Evolutionary conservation across 2,888 invertebrate genomes (phyloP), one percentile per base, ranked within the genome.

Genomic region (Sesia bembeciformis): DNA sequence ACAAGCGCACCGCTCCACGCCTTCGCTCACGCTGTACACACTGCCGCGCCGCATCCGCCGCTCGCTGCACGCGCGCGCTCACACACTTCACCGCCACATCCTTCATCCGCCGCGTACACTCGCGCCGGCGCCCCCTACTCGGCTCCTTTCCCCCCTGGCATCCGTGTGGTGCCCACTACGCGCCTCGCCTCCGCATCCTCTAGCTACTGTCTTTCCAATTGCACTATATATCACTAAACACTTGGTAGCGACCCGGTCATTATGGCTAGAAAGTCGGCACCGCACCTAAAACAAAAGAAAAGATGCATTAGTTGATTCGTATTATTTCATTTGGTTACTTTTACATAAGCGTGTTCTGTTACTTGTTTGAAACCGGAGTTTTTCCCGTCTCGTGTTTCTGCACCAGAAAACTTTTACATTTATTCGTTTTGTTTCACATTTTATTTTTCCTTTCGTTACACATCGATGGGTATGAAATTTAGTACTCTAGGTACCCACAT

Each of bases 21-120:
- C 86, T 70, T 88, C 88, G 78, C 88, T 83, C 66, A 89, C 86
- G 65, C 87, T 89, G 74, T 84, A 88, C 62, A 88, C 84, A 72
- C 88, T 87, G 72, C 80, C 84, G 65, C 85, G 85, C 78, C 86
- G 83, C 88, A 88, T 88, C 76, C 82, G 84, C 77, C 70, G 68
- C 72, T 68, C 67, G 65, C 62, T 63, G 60, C 67, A 64, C 5
- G 4, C 42, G 67, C 66, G 66, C 62, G 66, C 64, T 69, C 83
- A 82, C 83, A 83, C 77, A 72, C 84, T 62, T 74, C 72, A 61
- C 65, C 63, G 65, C 65, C 64, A 76, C 76, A 77, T 77, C 61
- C 61, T 62, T 58, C 60, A 50, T 56, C 52, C 57, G 40, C 40
- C 6, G 50, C 56, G 40, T 4, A 40, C 64, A 61, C 67, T 60